phyloP scores from a whole-genome alignment of 2,113 vertebrate species.

The Melanotaenia duboulayi region DNA sequence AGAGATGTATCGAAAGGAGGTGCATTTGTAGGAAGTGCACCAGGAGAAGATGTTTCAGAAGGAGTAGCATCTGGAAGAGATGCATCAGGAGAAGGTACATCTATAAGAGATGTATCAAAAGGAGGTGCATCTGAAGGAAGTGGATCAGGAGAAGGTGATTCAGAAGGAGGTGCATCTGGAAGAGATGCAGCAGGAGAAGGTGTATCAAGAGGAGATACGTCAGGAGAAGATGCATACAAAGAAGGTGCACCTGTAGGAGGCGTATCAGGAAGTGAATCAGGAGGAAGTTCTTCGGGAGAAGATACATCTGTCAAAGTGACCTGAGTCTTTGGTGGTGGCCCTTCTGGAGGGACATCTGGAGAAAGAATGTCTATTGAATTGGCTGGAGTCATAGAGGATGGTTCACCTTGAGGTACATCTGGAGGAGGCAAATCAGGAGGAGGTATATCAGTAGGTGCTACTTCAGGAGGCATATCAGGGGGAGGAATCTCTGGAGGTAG shows the following conservation, averaged over 20 bases:
- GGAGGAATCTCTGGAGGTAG: not conserved
- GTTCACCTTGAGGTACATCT: not conserved
- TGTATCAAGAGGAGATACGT: not conserved
- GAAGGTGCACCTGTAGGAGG: not conserved
- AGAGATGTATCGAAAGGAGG: slow-evolving; percentile 8
- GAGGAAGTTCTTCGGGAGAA: not conserved
- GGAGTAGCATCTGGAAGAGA: not conserved
- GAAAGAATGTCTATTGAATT: not conserved
- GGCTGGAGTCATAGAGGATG: not conserved
- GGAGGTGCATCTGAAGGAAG: slow-evolving; percentile 2
- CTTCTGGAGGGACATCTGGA: not conserved
- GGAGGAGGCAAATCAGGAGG: not conserved
- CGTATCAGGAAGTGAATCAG: not conserved
- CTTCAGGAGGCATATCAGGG: not conserved
- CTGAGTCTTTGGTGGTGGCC: not conserved
- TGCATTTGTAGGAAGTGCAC: not conserved
- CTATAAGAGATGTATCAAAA: slow-evolving; percentile 10
- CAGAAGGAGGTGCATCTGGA: not conserved
- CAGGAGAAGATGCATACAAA: no score
- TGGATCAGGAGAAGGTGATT: not conserved
- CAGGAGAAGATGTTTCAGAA: not conserved
- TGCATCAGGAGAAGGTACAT: slow-evolving; percentile 1
- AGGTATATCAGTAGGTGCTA: not conserved
- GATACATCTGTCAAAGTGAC: not conserved
- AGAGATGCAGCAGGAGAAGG: not conserved